Conservation (phyloP, 1,140 invertebrate species). For the Hylaeus anthracinus region DNA sequence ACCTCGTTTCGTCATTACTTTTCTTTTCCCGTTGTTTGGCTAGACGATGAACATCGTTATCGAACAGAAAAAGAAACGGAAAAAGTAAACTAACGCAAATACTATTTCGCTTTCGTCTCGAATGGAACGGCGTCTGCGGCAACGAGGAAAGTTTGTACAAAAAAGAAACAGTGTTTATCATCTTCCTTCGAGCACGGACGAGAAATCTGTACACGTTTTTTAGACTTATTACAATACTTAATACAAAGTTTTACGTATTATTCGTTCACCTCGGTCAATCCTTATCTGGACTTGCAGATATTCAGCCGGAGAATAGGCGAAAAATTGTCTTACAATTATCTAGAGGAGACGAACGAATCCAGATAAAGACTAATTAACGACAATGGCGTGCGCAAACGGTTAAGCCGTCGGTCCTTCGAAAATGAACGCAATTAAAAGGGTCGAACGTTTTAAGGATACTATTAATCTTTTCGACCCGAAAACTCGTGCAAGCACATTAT, state of each 20-base stretch:
- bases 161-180: background rate
- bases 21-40: slow-evolving; percentile 6
- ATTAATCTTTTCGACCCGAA: background rate
- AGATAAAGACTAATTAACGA: slow-evolving; percentile 22
- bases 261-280: slow-evolving; percentile 12
- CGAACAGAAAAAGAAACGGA: slow-evolving; percentile 10
- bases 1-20: background rate
- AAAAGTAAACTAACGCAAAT: background rate
- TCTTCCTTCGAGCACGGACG: slow-evolving; percentile 27
- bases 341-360: background rate
- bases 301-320: too few species aligned
- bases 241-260: slow-evolving; percentile 37
- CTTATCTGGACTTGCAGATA: slow-evolving; percentile 3
- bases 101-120: background rate
- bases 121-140: background rate
- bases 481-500: slow-evolving; percentile 5
- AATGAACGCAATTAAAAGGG: slow-evolving; percentile 12
- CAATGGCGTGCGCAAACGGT: slow-evolving; percentile 14
- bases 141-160: slow-evolving; percentile 42
- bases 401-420: slow-evolving; percentile 38
- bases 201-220: slow-evolving; percentile 46
- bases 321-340: background rate
- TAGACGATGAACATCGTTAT: slow-evolving; percentile 32
- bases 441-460: slow-evolving; percentile 42
- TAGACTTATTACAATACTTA: slow-evolving; percentile 47